Evolutionary conservation across 2,888 invertebrate genomes (phyloP), one percentile per base, ranked within the genome.

Genomic region (Camponotus fellah): DNA sequence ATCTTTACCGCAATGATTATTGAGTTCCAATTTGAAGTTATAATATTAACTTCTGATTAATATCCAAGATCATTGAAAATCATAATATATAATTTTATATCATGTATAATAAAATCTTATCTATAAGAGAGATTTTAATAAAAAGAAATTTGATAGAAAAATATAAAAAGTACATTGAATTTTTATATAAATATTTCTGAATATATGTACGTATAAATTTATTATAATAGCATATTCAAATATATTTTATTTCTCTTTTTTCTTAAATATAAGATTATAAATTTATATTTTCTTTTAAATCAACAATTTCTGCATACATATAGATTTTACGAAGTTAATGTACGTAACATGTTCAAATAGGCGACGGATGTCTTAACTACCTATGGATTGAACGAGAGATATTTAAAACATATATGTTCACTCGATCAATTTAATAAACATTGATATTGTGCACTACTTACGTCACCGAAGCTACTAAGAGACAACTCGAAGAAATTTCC

Each of bases 401-500:
- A 37, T 56, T 1, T 46, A 10, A 17, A 3, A 60, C 3, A 49
- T 2, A 66, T 32, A 32, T 46, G 17, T 56, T 69, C 0, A 21
- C 4, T 26, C 1, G 2, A 37, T 17, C 40, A n/a, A 2, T 14
- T 37, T 26, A 32, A 75, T 34, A 77, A 53, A 14, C 3, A 46
- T 46, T 62, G 4, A 9, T 0, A 10, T 43, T 26, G 46, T 17
- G 4, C 10, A 3, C n/a, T 85, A 85, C 89, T 85, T 43, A 89
- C 89, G 12, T 88, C 83, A 12, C 86, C 87, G 82, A 93, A 93
- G 65, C 88, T 91, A 40, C 58, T 83, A 5, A 93, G 60, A 1
- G 93, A 92, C 9, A 93, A 64, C 34, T 91, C 88, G 5, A 92
- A 84, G 74, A 93, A 85, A 84, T 92, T 93, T 58, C 92, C 93